phyloP scores from a whole-genome alignment of 1,140 invertebrate genomes.

The Diorhabda elongata region DNA sequence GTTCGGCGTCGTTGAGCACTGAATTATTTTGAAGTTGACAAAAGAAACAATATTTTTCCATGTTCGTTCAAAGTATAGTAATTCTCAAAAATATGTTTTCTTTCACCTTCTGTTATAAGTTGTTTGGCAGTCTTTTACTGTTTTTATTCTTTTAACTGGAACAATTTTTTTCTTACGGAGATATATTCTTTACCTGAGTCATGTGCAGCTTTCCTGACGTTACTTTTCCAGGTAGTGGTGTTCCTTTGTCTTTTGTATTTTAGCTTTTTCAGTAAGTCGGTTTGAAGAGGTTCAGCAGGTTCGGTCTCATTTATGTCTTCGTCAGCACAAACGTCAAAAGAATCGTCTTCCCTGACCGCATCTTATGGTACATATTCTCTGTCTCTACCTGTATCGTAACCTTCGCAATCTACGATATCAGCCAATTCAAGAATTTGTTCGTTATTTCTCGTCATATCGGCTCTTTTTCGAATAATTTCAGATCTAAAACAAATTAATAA shows the following conservation, averaged over 20 bases:
- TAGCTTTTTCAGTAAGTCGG: conserved; percentile 5
- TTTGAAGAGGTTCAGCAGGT: conserved; percentile 9
- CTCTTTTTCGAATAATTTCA: too few relatives aligned
- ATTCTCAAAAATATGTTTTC: conserved; percentile 1
- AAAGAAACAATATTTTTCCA: conserved; percentile 3
- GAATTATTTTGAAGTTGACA: conserved; percentile 4
- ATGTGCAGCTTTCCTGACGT: conserved; percentile 10
- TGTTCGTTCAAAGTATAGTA: background rate
- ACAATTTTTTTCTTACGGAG: conserved; percentile 12
- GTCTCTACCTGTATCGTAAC: conserved; percentile 6
- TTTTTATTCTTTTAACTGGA: conserved; percentile 4
- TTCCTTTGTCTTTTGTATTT: conserved; percentile 7
- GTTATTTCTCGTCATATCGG: too few relatives aligned
- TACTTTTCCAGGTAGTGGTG: conserved; percentile 5
- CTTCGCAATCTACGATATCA: background rate
- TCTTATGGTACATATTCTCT: background rate
- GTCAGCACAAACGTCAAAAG: conserved; percentile 4
- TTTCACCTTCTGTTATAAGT: conserved; percentile 7
- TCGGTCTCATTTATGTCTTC: background rate
- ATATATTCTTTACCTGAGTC: conserved; percentile 4
- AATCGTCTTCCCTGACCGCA: background rate
- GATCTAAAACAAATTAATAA: too few relatives aligned
- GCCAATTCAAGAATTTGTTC: too few relatives aligned
- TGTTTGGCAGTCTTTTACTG: conserved; percentile 5
- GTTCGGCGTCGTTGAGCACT: background rate